Conservation (phyloP, 2,888 invertebrate species). For the Rotaria sp. region DNA sequence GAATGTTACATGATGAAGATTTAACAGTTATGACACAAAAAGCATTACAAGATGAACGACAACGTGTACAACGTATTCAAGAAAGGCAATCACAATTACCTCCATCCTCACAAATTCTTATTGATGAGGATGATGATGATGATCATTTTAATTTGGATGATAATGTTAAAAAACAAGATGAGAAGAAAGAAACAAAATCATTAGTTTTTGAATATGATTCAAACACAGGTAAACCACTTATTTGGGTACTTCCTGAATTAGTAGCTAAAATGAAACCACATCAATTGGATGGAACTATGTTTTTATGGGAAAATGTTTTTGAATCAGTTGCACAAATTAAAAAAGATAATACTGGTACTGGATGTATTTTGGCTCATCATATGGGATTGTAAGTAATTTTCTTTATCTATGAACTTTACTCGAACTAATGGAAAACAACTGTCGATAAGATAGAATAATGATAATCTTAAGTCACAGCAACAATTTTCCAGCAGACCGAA, state of each 20-base stretch:
- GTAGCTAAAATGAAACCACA: conserved; percentile 32
- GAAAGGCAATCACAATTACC: not conserved
- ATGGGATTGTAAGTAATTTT: conserved; percentile 65
- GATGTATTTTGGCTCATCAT: conserved; percentile 89
- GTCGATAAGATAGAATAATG: too few species aligned
- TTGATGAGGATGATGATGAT: not conserved
- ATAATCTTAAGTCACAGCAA: too few species aligned
- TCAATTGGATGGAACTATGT: conserved; percentile 67
- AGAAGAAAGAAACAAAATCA: conserved; percentile 45
- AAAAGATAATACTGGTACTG: conserved; percentile 65
- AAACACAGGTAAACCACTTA: conserved; percentile 11
- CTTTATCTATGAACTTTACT: not conserved
- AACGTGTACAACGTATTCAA: conserved; percentile 37
- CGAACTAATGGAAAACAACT: too few species aligned
- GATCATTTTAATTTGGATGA: conserved; percentile 1
- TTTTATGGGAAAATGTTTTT: conserved; percentile 87
- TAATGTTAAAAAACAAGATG: conserved; percentile 53
- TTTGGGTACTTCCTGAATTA: conserved; percentile 26
- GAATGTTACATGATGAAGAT: conserved; percentile 33
- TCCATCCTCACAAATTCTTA: too few species aligned
- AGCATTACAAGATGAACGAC: conserved; percentile 33
- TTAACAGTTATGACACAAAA: conserved; percentile 29
- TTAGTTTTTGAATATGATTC: not conserved
- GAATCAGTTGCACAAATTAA: conserved; percentile 72
- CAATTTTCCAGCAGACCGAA: too few species aligned